These are phyloP conservation scores for Cololabis saira DNA, from an alignment of 2,113 vertebrate species.

Conservation along the genomic window DNA sequence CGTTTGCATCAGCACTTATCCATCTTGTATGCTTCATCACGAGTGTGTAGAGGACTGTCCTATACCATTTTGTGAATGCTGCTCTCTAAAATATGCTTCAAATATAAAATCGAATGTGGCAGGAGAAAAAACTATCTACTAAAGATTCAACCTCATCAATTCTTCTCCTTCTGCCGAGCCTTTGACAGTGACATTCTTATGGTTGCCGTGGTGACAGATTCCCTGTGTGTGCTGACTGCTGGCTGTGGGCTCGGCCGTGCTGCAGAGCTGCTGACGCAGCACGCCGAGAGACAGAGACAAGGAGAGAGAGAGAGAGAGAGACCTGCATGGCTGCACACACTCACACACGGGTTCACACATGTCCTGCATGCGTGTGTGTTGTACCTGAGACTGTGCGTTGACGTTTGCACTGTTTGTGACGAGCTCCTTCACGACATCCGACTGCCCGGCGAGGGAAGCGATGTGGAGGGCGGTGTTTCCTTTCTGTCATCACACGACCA, in stretches of 20 bases:
- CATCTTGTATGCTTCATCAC: too few relatives aligned
- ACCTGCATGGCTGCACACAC: conserved; percentile 33
- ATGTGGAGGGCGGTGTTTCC: conserved; percentile 91
- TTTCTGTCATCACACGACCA: neutral
- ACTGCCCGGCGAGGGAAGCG: conserved; percentile 94
- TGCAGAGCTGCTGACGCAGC: conserved; percentile 57
- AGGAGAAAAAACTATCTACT: too few relatives aligned
- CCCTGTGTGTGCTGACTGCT: conserved; percentile 20
- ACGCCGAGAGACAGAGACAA: conserved; percentile 5
- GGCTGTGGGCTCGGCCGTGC: conserved; percentile 38
- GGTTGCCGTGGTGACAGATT: conserved; percentile 38
- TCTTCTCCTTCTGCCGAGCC: conserved; percentile 3
- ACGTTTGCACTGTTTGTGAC: conserved; percentile 92
- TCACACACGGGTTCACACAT: neutral
- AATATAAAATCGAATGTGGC: neutral
- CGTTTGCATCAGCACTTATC: too few relatives aligned
- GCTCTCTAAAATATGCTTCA: neutral
- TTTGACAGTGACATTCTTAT: conserved; percentile 27
- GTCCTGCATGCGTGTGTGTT: conserved; percentile 8
- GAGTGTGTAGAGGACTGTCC: too few relatives aligned
- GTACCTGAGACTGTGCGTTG: conserved; percentile 97
- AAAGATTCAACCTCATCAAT: conserved; percentile 11
- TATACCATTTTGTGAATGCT: too few relatives aligned
- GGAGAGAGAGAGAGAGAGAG: neutral
- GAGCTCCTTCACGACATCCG: conserved; percentile 93